phyloP scores from a whole-genome alignment of 2,888 invertebrate species.

The Timandra comae region DNA sequence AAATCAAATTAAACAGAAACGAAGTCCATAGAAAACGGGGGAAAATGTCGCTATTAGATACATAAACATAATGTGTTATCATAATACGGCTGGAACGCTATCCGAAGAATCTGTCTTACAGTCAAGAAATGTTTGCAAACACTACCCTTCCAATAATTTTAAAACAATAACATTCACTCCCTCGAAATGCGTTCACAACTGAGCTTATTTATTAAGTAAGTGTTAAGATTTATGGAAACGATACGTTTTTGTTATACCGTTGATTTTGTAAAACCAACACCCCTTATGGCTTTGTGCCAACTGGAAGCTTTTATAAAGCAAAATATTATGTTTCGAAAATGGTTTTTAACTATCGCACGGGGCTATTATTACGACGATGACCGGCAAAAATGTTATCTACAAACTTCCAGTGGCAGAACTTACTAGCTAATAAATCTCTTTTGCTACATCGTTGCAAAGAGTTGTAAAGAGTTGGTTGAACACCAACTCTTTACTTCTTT shows the following conservation, averaged over 20 bases:
- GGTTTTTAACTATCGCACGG: constrained; percentile 18
- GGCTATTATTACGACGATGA: constrained; percentile 28
- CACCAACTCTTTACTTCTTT: background rate
- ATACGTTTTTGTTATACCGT: constrained; percentile 69
- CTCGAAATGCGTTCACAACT: constrained; percentile 48
- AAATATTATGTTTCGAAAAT: constrained; percentile 41
- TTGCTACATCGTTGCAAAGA: constrained; percentile 34
- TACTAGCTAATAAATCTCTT: constrained; percentile 60
- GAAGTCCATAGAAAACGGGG: constrained; percentile 49
- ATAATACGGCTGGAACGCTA: constrained; percentile 65
- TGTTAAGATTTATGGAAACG: constrained; percentile 65
- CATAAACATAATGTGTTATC: constrained; percentile 73
- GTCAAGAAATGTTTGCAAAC: constrained; percentile 69
- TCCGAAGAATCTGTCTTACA: constrained; percentile 65
- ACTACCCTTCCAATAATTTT: constrained; percentile 55
- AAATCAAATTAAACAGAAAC: constrained; percentile 33
- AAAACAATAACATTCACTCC: constrained; percentile 61
- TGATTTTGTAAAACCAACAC: constrained; percentile 71
- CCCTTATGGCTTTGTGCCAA: constrained; percentile 72
- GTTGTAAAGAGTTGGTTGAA: no score
- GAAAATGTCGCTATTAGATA: constrained; percentile 65
- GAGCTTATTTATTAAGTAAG: constrained; percentile 55
- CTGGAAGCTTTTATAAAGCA: constrained; percentile 63
- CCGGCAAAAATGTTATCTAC: constrained; percentile 32
- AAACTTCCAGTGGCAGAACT: constrained; percentile 69